phyloP scores from a whole-genome alignment of 64 coral and sea anemone genomes.

The Montipora cactus region DNA sequence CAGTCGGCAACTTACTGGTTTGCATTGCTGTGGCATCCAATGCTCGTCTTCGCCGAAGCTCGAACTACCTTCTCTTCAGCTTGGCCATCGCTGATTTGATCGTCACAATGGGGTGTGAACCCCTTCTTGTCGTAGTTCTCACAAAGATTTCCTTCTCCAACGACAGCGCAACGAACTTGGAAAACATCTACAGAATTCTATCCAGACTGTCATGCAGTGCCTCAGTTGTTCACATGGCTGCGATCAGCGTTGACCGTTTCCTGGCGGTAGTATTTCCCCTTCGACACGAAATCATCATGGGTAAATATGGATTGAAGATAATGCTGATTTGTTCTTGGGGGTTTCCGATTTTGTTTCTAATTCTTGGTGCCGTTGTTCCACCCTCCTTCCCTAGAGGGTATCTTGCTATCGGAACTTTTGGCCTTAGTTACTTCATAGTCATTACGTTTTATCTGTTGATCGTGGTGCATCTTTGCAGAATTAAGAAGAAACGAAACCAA shows the following conservation, averaged over 20 bases:
- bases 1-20: constrained; percentile 21
- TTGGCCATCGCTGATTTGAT: constrained; percentile 21
- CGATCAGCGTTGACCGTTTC: constrained; percentile 25
- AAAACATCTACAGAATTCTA: background rate
- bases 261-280: constrained; percentile 15
- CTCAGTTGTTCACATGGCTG: constrained; percentile 18
- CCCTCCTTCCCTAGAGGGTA: background rate
- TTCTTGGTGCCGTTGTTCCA: background rate
- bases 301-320: background rate
- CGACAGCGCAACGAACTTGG: background rate
- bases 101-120: constrained; percentile 28
- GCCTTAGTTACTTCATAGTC: background rate
- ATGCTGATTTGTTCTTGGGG: background rate
- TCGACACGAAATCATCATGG: constrained; percentile 25
- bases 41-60: constrained; percentile 21
- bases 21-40: background rate
- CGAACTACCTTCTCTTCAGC: constrained; percentile 23
- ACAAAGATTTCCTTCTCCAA: background rate
- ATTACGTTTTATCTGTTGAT: background rate
- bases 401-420: background rate
- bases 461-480: constrained; percentile 4
- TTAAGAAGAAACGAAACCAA: background rate
- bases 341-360: background rate
- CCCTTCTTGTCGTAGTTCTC: background rate
- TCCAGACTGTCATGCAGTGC: background rate